phyloP scores from a whole-genome alignment of 2,113 vertebrate genomes.

The Octodon degus region DNA sequence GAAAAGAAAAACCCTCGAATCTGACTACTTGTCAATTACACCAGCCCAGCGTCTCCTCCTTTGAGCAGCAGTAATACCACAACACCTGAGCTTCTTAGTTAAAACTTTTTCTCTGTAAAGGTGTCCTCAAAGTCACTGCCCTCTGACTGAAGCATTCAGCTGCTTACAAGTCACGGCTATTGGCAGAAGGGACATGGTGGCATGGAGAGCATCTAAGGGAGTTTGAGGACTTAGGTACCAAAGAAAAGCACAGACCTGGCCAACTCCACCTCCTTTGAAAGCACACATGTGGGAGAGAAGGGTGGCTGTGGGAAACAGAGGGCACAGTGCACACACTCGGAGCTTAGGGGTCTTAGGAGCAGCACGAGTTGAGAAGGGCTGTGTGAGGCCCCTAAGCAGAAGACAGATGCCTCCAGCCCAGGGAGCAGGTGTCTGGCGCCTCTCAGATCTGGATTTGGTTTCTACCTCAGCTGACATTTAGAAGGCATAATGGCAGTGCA shows the following conservation, averaged over 20 bases:
- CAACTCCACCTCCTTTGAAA: slow-evolving; percentile 46
- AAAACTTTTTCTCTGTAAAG: background rate
- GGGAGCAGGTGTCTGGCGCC: slow-evolving; percentile 88
- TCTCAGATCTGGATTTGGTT: slow-evolving; percentile 81
- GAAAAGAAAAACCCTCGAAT: background rate
- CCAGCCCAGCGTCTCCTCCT: background rate
- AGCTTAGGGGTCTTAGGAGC: slow-evolving; percentile 49
- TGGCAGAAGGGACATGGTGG: background rate
- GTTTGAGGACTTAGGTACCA: slow-evolving; percentile 47
- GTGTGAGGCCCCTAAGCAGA: slow-evolving; percentile 72
- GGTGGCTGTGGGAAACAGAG: background rate
- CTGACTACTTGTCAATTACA: background rate
- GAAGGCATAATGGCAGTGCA: slow-evolving; percentile 82
- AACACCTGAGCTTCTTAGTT: background rate
- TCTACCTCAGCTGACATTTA: slow-evolving; percentile 87
- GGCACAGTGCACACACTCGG: slow-evolving; percentile 10
- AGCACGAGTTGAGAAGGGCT: slow-evolving; percentile 66
- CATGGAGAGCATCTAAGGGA: slow-evolving; percentile 21
- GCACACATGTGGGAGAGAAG: background rate
- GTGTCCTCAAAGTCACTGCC: background rate
- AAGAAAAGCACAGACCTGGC: slow-evolving; percentile 59
- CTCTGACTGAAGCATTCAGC: background rate
- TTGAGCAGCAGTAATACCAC: background rate
- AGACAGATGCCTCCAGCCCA: slow-evolving; percentile 81
- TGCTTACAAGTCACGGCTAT: slow-evolving; percentile 30